Evolutionary conservation across 2,888 invertebrate genomes (phyloP), one percentile per base, ranked within the genome.

Genomic region (Panopea generosa): DNA sequence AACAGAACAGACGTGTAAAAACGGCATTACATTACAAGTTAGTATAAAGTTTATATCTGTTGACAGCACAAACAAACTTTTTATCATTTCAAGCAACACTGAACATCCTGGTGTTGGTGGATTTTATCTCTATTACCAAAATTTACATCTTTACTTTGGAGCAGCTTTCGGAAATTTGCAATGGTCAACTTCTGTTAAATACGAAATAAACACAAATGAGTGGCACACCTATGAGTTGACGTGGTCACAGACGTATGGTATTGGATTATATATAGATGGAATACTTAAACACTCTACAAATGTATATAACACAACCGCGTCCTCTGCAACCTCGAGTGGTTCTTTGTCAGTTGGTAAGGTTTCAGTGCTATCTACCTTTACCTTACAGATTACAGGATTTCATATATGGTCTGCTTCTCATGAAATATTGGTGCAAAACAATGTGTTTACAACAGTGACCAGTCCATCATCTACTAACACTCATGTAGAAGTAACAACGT

Each of bases 11-110:
- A 55, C 0, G 1, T 65, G 55, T 55, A 22, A 56, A 27, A n/a
- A 26, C 18, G 65, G 65, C n/a, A 55, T 65, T 29, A 50, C 65
- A 4, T 11, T 65, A 16, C 45, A 65, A 47, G 55, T 65, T 16
- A 27, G 45, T 9, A 14, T 56, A 1, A n/a, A 27, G 1, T 20
- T 47, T 29, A 4, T 65, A 4, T 20, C 16, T 11, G 18, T 18
- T 16, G 9, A 14, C 2, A 3, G 9, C 16, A 9, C 27, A 24
- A 47, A 33, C 1, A 65, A 45, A 43, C 24, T 29, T 26, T 47
- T 47, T 26, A 53, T 65, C 9, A 53, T 47, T 26, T 47, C 65
- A 45, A 65, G 45, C 26, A 16, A 27, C 27, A 27, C 27, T 9
- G 27, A 53, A 26, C 2, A 4, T 27, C 29, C 24, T 26, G 29